phyloP scores from a whole-genome alignment of 2,797 vertebrate species.

The Ambastaia sidthimunki region DNA sequence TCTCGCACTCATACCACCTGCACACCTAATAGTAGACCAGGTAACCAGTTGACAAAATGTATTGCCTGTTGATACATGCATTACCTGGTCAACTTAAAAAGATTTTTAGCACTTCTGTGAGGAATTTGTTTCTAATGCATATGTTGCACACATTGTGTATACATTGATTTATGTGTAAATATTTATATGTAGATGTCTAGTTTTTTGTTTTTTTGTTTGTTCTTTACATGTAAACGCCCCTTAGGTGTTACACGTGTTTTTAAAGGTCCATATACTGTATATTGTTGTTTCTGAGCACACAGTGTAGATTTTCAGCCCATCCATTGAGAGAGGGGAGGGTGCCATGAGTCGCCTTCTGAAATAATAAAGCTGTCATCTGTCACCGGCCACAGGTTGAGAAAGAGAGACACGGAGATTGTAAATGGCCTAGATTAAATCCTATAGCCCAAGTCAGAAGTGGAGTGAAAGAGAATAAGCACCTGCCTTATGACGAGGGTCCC shows the following conservation, averaged over 20 bases:
- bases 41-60: constrained; percentile 65
- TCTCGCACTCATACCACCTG: constrained; percentile 81
- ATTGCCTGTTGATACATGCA: too few relatives aligned
- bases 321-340: constrained; percentile 57
- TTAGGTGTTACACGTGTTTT: not conserved
- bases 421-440: constrained; percentile 72
- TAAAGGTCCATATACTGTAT: not conserved
- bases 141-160: not conserved
- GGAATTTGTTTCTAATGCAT: not conserved
- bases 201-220: not conserved
- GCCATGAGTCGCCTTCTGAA: constrained; percentile 73
- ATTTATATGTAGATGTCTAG: not conserved
- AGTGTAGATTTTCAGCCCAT: constrained; percentile 20
- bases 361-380: constrained; percentile 83
- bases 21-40: constrained; percentile 74
- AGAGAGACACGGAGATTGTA: constrained; percentile 47
- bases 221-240: not conserved
- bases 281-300: constrained; percentile 16
- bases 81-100: not conserved
- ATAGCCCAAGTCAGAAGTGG: constrained; percentile 58
- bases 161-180: too few relatives aligned
- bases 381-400: constrained; percentile 60
- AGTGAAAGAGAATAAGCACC: constrained; percentile 47
- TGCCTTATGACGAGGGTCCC: constrained; percentile 31
- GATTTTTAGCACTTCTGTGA: not conserved